Conservation (phyloP, 2,797 vertebrate genomes). For the Falco biarmicus region DNA sequence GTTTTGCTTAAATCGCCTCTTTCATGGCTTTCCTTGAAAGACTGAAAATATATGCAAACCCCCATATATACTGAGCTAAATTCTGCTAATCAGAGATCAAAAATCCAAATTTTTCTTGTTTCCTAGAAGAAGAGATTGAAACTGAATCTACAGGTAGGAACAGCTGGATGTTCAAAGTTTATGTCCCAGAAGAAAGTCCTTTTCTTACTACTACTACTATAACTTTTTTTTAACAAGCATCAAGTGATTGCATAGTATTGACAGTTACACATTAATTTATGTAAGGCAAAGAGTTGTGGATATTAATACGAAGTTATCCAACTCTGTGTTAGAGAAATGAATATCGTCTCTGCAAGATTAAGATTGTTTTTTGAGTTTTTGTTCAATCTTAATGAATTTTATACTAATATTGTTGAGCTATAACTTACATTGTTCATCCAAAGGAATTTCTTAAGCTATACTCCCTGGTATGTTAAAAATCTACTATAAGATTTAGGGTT, state of each 20-base stretch:
- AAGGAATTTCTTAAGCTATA: neutral
- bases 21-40: neutral
- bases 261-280: neutral
- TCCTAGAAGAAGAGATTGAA: neutral
- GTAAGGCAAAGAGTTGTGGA: neutral
- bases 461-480: neutral
- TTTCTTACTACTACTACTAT: neutral
- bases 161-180: neutral
- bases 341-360: neutral
- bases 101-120: fast-evolving
- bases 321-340: neutral
- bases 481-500: neutral
- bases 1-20: neutral
- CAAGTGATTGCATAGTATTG: neutral
- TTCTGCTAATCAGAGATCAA: neutral
- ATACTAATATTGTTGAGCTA: neutral
- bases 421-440: neutral
- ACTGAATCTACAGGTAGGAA: neutral
- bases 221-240: neutral
- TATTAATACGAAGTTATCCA: neutral
- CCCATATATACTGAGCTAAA: neutral
- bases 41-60: neutral
- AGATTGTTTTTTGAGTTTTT: neutral
- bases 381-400: neutral
- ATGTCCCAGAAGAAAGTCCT: neutral